Percentiles rank a stretch among this genome's conserved stretches.
Conservation (phyloP, 1,140 invertebrate genomes). For the Berghia stephanieae region DNA sequence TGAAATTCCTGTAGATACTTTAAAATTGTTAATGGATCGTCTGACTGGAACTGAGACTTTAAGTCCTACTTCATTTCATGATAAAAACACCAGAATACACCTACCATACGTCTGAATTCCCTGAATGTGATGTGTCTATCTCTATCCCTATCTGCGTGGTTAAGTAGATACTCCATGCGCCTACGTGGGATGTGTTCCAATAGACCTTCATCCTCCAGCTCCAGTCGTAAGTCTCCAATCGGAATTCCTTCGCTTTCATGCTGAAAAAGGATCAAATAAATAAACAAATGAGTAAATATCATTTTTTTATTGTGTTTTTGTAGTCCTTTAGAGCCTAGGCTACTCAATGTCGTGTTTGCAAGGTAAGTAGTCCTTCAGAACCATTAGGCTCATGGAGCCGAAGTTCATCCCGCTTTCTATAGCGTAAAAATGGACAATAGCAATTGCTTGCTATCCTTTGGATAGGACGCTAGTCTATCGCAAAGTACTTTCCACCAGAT, state of each 20-base stretch:
- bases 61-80: too few species aligned
- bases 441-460: too few species aligned
- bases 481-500: too few species aligned
- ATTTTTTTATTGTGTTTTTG: neutral
- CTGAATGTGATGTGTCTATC: slow-evolving; percentile 46
- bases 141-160: slow-evolving; percentile 42
- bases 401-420: too few species aligned
- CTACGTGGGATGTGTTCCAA: slow-evolving; percentile 42
- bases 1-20: too few species aligned
- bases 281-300: neutral
- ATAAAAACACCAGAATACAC: slow-evolving; percentile 14
- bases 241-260: slow-evolving; percentile 48
- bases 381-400: too few species aligned
- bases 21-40: too few species aligned
- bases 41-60: too few species aligned
- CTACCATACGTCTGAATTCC: slow-evolving; percentile 51
- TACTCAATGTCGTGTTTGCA: neutral
- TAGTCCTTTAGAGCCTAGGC: neutral
- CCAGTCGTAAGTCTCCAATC: slow-evolving; percentile 40
- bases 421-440: too few species aligned
- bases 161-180: slow-evolving; percentile 43
- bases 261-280: slow-evolving; percentile 36
- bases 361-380: neutral
- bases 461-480: too few species aligned
- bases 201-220: slow-evolving; percentile 48